Conservation (phyloP, 2,797 vertebrate species). For the Macrochelys suwanniensis region DNA sequence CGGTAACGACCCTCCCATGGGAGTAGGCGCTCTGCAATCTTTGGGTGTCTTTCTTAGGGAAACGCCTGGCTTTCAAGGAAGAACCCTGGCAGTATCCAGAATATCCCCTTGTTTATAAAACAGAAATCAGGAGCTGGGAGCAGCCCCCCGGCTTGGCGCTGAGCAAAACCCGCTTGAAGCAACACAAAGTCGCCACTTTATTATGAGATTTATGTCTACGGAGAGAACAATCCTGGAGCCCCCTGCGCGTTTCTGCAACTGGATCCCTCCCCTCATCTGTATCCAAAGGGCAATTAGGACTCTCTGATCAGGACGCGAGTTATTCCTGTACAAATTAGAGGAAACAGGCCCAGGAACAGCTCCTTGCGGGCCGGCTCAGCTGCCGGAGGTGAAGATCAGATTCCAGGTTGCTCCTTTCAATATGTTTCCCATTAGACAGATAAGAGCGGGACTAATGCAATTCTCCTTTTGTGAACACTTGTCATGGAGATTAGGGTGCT, state of each 20-base stretch:
- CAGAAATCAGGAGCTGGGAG: neutral
- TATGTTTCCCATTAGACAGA: accelerated
- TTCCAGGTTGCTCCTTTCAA: neutral
- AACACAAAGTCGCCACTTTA: neutral
- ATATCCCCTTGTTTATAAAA: neutral
- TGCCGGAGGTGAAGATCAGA: neutral
- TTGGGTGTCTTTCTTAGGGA: neutral
- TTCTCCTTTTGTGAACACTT: neutral
- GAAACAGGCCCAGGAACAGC: neutral
- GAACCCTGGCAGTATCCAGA: neutral
- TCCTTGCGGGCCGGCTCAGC: neutral
- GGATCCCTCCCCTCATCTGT: neutral
- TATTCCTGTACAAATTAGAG: neutral
- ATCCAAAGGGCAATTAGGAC: accelerated
- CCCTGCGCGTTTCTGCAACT: accelerated
- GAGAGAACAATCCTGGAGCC: neutral
- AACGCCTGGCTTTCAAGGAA: accelerated
- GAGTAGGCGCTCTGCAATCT: neutral
- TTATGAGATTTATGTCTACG: neutral
- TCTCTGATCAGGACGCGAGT: neutral
- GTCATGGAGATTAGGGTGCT: neutral
- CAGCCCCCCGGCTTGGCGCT: neutral
- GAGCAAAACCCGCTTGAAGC: neutral
- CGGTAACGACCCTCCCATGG: no score
- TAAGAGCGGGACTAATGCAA: neutral